Evolutionary conservation across 2,888 invertebrate genomes (phyloP), one percentile per base, ranked within the genome.

Genomic region (Macrosiphum euphorbiae): DNA sequence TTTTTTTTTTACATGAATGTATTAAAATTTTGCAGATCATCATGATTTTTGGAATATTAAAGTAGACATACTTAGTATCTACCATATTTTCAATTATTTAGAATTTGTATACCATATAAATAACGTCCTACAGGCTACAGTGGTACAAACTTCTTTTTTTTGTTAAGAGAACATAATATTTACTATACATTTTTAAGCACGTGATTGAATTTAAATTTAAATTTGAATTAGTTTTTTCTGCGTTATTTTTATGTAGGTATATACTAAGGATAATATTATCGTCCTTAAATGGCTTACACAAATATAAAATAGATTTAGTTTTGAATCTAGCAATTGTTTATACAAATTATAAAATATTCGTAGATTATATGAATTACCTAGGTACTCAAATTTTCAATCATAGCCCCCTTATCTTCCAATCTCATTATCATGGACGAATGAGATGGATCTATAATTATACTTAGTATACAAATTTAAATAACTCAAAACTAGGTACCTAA

Each of bases 61-160:
- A n/a, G 1, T 35, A 16, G n/a, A 16, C 16, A n/a, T 67, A 67
- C 4, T n/a, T n/a, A n/a, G n/a, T n/a, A n/a, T n/a, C 0, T 4
- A 35, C 16, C 16, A 4, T n/a, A 67, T 67, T 67, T n/a, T n/a
- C 16, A 7, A 35, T 20, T 35, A 8, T 78, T 78, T 35, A 78
- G 67, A 67, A 35, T 20, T 78, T 67, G 26, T 20, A 78, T 35
- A 20, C 8, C 35, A 20, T 35, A 20, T 0, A 78, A 35, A 20
- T 2, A 52, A 0, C 13, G 5, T n/a, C 7, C 2, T 35, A 20
- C 78, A 35, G 35, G 20, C 20, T 20, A 20, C 0, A 35, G 4
- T 10, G 20, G 35, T 35, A 35, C 16, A 78, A 20, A n/a, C 16
- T n/a, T 35, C 0, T 67, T 78, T 35, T 67, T 78, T 35, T 35